Evolutionary conservation across 2,888 invertebrate species (phyloP).

Genomic region (Meiosimyza decipiens): DNA sequence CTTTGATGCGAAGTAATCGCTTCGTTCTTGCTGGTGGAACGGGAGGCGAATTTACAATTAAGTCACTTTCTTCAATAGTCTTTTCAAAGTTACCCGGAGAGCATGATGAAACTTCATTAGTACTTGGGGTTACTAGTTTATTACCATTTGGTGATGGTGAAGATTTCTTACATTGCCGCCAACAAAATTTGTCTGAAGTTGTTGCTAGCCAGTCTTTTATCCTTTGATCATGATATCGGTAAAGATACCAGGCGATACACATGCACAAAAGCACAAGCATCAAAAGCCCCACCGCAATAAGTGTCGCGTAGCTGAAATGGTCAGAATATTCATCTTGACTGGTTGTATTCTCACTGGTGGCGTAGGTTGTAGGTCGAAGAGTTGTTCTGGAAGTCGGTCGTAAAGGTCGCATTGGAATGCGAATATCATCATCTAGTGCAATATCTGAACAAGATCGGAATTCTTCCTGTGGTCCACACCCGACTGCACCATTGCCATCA

Average conservation of each 20-base stretch:
- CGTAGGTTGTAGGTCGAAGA: slow-evolving; percentile 45
- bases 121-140: background rate
- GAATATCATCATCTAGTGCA: slow-evolving; percentile 72
- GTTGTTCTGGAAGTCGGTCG: slow-evolving; percentile 58
- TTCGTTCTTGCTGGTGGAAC: slow-evolving; percentile 62
- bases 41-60: slow-evolving; percentile 46
- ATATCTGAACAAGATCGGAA: slow-evolving; percentile 88
- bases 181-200: slow-evolving; percentile 39
- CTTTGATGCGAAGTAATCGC: slow-evolving; percentile 56
- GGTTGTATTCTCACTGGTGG: slow-evolving; percentile 44
- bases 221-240: slow-evolving; percentile 79
- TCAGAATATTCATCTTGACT: slow-evolving; percentile 49
- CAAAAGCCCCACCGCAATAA: slow-evolving; percentile 74
- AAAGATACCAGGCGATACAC: slow-evolving; percentile 77
- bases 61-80: background rate
- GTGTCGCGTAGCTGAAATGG: slow-evolving; percentile 67
- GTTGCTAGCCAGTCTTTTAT: slow-evolving; percentile 68
- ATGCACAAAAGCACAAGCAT: slow-evolving; percentile 75
- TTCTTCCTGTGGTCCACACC: slow-evolving; percentile 90
- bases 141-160: slow-evolving; percentile 16
- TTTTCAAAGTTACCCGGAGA: slow-evolving; percentile 31
- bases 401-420: slow-evolving; percentile 66
- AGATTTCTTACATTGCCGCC: slow-evolving; percentile 37
- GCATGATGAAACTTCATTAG: background rate
- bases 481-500: slow-evolving; percentile 81